Percentiles rank a stretch among this genome's conserved stretches.
Evolutionary conservation across 92 coral and sea anemone species (phyloP).

Genomic region (Micromussa lordhowensis): DNA sequence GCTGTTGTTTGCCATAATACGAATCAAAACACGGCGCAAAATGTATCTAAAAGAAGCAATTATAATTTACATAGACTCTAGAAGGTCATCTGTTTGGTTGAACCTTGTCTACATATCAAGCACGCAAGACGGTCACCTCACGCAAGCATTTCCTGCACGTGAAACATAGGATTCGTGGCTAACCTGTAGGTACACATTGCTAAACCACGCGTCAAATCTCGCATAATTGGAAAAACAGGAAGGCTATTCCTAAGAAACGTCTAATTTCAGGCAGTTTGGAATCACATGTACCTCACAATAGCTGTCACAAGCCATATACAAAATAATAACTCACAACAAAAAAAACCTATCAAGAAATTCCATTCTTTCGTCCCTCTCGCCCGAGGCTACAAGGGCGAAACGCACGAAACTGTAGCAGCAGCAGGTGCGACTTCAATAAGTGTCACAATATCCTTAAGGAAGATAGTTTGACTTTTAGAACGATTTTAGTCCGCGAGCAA

Average conservation of each 20-base stretch:
- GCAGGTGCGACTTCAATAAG: conserved; percentile 25
- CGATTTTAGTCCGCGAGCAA: conserved; percentile 21
- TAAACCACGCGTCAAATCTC: neutral
- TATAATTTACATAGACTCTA: conserved; percentile 17
- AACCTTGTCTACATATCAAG: conserved; percentile 30
- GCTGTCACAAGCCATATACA: conserved; percentile 24
- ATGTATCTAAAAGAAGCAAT: conserved; percentile 28
- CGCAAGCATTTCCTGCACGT: conserved; percentile 25
- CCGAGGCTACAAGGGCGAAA: conserved; percentile 44
- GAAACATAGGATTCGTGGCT: conserved; percentile 23
- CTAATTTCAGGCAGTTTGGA: neutral
- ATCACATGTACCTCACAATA: conserved; percentile 7
- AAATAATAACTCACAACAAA: conserved; percentile 25
- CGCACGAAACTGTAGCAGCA: conserved; percentile 8
- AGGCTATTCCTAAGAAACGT: neutral
- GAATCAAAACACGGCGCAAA: conserved; percentile 28
- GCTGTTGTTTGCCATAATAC: neutral
- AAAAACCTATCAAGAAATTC: conserved; percentile 40
- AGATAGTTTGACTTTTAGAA: conserved; percentile 37
- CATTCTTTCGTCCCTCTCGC: conserved; percentile 35
- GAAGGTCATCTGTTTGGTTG: conserved; percentile 26
- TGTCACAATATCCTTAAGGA: conserved; percentile 26
- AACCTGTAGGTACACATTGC: neutral
- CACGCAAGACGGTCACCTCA: conserved; percentile 33
- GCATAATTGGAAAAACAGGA: neutral